Evolutionary conservation across 1,140 invertebrate species (phyloP).

Genomic region (Bombus impatiens): DNA sequence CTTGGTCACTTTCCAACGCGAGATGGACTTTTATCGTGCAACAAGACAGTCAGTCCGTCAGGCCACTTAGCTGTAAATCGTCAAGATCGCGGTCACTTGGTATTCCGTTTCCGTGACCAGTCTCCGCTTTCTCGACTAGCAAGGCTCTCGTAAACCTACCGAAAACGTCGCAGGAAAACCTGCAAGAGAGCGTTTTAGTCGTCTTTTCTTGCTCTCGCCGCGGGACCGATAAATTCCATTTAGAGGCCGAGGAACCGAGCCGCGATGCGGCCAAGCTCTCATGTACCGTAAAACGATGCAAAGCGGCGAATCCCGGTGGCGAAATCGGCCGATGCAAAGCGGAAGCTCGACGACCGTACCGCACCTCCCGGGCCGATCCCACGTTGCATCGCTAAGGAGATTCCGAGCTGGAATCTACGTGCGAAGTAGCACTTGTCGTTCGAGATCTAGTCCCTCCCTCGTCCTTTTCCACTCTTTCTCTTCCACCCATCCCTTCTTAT

Average conservation of each 20-base stretch:
- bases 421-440: slow-evolving; percentile 62
- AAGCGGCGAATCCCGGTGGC: slow-evolving; percentile 35
- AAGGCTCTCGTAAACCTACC: not conserved
- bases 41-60: not conserved
- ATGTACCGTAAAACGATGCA: slow-evolving; percentile 30
- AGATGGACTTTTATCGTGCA: slow-evolving; percentile 14
- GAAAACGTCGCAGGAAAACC: no score
- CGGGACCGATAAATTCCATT: slow-evolving; percentile 64
- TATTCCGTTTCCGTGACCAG: not conserved
- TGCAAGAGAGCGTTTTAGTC: not conserved
- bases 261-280: not conserved
- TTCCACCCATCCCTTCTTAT: no score
- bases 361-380: not conserved
- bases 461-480: no score
- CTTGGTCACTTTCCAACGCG: slow-evolving; percentile 16
- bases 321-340: slow-evolving; percentile 60
- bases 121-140: no score
- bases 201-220: not conserved
- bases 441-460: not conserved
- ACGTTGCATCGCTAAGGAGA: slow-evolving; percentile 63
- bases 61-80: not conserved
- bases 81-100: not conserved
- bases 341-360: slow-evolving; percentile 38
- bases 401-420: slow-evolving; percentile 66
- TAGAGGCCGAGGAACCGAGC: slow-evolving; percentile 25